These are phyloP conservation scores for Epinotia demarniana DNA, from an alignment of 2,888 invertebrate species.

Conservation along the genomic window DNA sequence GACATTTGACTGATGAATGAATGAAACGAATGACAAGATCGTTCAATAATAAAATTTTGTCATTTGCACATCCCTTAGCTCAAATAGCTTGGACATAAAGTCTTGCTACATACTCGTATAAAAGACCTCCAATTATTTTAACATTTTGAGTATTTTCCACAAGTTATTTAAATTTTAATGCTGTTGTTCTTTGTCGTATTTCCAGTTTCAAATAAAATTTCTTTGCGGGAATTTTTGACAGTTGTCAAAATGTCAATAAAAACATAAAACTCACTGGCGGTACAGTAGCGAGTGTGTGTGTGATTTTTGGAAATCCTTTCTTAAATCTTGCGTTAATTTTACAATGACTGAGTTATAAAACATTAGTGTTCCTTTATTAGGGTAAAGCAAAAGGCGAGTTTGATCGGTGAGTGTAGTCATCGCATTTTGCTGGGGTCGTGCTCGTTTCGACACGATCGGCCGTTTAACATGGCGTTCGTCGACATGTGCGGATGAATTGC, in stretches of 20 bases:
- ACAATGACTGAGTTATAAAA: constrained; percentile 48
- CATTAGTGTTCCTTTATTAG: constrained; percentile 48
- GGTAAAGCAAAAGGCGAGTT: constrained; percentile 55
- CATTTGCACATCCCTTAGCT: neutral
- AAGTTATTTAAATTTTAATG: neutral
- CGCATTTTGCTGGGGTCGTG: constrained; percentile 49
- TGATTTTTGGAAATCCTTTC: constrained; percentile 59
- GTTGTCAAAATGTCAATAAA: constrained; percentile 82
- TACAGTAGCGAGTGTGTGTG: constrained; percentile 54
- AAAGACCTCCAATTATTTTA: neutral
- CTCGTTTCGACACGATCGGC: constrained; percentile 53
- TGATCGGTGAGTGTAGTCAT: constrained; percentile 69
- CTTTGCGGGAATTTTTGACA: constrained; percentile 80
- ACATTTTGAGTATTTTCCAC: neutral
- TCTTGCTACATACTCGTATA: neutral
- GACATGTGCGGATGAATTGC: constrained; percentile 80
- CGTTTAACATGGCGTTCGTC: constrained; percentile 80
- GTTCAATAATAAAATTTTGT: neutral
- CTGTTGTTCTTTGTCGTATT: neutral
- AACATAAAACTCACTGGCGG: constrained; percentile 58
- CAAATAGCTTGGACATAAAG: constrained; percentile 17
- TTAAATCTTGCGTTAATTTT: constrained; percentile 53
- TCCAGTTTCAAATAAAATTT: constrained; percentile 5
- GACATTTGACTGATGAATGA: constrained; percentile 12
- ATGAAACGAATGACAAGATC: neutral